These are phyloP conservation scores for Caenorhabditis sp. DNA, from an alignment of 2,888 invertebrate species.

Conservation along the genomic window DNA sequence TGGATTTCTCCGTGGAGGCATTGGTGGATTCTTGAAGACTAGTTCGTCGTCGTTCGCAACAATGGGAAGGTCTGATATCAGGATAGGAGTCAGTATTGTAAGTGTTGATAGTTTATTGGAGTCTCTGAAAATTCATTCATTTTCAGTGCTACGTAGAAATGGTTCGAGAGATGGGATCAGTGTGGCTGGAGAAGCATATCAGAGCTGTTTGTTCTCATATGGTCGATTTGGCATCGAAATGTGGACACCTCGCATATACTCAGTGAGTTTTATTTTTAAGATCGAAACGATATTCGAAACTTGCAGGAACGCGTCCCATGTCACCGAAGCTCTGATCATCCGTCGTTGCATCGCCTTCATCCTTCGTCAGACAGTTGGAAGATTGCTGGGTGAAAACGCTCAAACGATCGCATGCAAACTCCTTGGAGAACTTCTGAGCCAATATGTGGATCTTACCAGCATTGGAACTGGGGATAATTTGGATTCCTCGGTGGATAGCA, in stretches of 20 bases:
- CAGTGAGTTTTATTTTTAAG: slow-evolving; percentile 63
- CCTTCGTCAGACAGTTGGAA: slow-evolving; percentile 85
- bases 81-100: slow-evolving; percentile 97
- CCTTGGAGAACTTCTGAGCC: slow-evolving; percentile 92
- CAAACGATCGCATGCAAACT: slow-evolving; percentile 95
- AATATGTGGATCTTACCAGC: slow-evolving; percentile 94
- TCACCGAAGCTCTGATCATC: slow-evolving; percentile 93
- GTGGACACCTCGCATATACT: slow-evolving; percentile 74
- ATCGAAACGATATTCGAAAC: too few species aligned
- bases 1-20: slow-evolving; percentile 91
- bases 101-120: background rate
- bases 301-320: slow-evolving; percentile 73
- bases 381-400: slow-evolving; percentile 96
- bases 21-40: slow-evolving; percentile 91
- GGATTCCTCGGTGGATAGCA: slow-evolving; percentile 60
- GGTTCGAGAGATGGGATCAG: slow-evolving; percentile 93
- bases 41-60: slow-evolving; percentile 88
- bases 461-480: slow-evolving; percentile 52
- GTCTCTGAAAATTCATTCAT: background rate
- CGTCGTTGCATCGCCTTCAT: slow-evolving; percentile 96
- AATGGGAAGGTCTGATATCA: slow-evolving; percentile 94
- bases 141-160: slow-evolving; percentile 93
- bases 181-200: slow-evolving; percentile 95
- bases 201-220: slow-evolving; percentile 92
- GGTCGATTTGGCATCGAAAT: slow-evolving; percentile 84